Percentiles rank a stretch among this genome's conserved stretches.
Conservation (phyloP, 2,888 invertebrate genomes). For the Hemistola chrysoprasaria region DNA sequence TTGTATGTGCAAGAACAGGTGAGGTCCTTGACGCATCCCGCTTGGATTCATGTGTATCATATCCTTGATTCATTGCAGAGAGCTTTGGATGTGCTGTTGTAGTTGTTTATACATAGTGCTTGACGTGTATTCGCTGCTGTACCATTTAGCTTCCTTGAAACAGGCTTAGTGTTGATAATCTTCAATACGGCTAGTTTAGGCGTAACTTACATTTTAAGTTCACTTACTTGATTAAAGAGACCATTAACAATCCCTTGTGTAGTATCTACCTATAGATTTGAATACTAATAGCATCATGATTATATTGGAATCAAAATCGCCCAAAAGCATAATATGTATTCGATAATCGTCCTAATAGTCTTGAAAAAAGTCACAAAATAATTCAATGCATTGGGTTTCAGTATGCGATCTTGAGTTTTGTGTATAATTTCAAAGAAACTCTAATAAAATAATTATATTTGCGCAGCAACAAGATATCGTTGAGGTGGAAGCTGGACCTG, state of each 20-base stretch:
- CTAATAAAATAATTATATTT: slow-evolving; percentile 4
- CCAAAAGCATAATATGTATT: background rate
- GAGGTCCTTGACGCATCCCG: slow-evolving; percentile 75
- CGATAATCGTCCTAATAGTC: too few relatives aligned
- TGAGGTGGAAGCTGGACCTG: slow-evolving; percentile 86
- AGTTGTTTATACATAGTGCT: slow-evolving; percentile 65
- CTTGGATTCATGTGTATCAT: slow-evolving; percentile 60
- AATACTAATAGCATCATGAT: slow-evolving; percentile 19
- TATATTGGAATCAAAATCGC: too few relatives aligned
- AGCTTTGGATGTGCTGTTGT: slow-evolving; percentile 81
- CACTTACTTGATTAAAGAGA: slow-evolving; percentile 14
- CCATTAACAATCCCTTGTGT: slow-evolving; percentile 9
- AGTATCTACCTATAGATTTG: slow-evolving; percentile 8
- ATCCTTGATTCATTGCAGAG: slow-evolving; percentile 49
- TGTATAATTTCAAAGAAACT: too few relatives aligned
- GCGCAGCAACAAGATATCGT: slow-evolving; percentile 83
- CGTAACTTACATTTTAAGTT: slow-evolving; percentile 7
- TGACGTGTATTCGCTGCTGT: slow-evolving; percentile 55
- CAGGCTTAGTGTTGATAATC: slow-evolving; percentile 39
- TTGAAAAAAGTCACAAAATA: too few relatives aligned
- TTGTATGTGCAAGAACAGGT: slow-evolving; percentile 80
- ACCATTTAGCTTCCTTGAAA: slow-evolving; percentile 49
- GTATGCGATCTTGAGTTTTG: background rate
- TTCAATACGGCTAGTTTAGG: slow-evolving; percentile 10
- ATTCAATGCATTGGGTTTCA: background rate